Conservation (phyloP, 1,140 invertebrate species). For the Bactericera cockerelli region DNA sequence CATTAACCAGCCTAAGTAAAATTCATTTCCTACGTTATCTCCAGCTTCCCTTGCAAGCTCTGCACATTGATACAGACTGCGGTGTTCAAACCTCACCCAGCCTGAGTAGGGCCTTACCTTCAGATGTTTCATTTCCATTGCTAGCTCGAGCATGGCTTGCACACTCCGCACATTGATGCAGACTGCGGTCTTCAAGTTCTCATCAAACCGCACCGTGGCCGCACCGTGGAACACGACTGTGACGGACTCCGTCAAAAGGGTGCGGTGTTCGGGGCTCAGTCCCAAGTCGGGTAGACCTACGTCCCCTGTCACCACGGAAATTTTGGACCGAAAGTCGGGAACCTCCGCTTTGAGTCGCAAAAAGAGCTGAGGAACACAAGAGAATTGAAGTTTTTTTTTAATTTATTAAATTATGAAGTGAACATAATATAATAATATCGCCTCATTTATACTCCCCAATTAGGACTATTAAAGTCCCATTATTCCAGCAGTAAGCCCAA, state of each 20-base stretch:
- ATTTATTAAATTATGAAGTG: no score
- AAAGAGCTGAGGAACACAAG: conserved; percentile 20
- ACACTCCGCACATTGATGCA: conserved; percentile 44
- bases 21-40: conserved; percentile 42
- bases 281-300: conserved; percentile 34
- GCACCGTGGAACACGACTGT: conserved; percentile 59
- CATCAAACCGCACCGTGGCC: conserved; percentile 73
- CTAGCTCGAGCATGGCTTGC: conserved; percentile 42
- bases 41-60: conserved; percentile 44
- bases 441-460: no score
- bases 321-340: conserved; percentile 39
- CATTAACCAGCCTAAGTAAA: no score
- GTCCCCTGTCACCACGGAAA: conserved; percentile 36
- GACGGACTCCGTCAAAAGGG: conserved; percentile 14
- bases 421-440: no score
- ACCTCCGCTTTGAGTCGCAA: conserved; percentile 21
- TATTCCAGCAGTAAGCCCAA: no score
- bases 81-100: no score
- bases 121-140: conserved; percentile 43
- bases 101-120: conserved; percentile 39
- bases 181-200: conserved; percentile 49
- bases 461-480: no score
- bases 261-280: conserved; percentile 20
- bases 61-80: conserved; percentile 42
- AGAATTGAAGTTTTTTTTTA: no score